phyloP scores from a whole-genome alignment of 2,797 vertebrate genomes.

The Lophotriccus pileatus region DNA sequence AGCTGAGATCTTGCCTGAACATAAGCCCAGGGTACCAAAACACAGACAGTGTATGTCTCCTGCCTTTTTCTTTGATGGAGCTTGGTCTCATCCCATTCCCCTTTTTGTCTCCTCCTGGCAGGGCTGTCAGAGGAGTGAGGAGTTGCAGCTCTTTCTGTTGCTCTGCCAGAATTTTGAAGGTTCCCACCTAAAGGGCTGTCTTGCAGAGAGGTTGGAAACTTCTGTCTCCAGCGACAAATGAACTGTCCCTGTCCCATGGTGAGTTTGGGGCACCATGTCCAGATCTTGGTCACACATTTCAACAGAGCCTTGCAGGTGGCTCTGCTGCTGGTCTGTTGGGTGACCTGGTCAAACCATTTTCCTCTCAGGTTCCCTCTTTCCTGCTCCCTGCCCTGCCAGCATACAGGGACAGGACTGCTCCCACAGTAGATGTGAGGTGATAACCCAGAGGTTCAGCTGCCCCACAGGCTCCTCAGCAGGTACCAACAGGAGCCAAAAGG shows the following conservation, averaged over 20 bases:
- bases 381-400: neutral
- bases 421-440: neutral
- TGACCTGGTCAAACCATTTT: neutral
- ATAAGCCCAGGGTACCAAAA: neutral
- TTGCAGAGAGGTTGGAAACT: neutral
- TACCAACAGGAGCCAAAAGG: neutral
- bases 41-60: neutral
- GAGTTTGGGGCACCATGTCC: neutral
- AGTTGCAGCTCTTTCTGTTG: neutral
- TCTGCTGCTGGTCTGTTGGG: neutral
- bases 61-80: neutral
- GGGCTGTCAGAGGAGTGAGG: accelerated
- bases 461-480: accelerated
- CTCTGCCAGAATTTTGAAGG: neutral
- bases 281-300: neutral
- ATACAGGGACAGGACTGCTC: neutral
- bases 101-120: neutral
- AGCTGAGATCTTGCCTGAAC: neutral
- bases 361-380: neutral
- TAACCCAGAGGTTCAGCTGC: neutral
- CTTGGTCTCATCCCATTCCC: neutral
- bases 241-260: accelerated
- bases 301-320: accelerated
- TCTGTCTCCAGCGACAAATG: neutral
- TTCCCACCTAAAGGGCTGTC: neutral